A percentile compares a stretch with the other conserved stretches of the same genome.
phyloP scores from a whole-genome alignment of 2,797 vertebrate genomes.

The Eulemur rubriventer region DNA sequence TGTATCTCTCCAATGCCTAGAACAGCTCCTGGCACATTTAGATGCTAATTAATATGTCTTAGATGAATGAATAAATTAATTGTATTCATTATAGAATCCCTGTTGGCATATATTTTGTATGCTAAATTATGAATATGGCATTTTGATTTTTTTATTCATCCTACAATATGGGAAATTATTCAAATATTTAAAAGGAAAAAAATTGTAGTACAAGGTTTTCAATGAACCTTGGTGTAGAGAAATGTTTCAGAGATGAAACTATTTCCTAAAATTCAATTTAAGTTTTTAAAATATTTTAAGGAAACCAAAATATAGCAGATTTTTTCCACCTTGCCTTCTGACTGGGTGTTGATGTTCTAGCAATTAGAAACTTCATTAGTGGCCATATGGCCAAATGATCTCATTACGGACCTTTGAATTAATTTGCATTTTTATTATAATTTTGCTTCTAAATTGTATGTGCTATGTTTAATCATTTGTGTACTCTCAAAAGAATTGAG shows the following conservation, averaged over 20 bases:
- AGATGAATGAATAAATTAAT: constrained; percentile 59
- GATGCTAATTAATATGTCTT: constrained; percentile 56
- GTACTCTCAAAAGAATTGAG: constrained; percentile 15
- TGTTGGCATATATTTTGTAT: constrained; percentile 53
- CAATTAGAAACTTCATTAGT: constrained; percentile 62
- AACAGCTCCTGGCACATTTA: constrained; percentile 26
- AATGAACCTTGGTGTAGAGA: neutral
- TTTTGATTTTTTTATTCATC: constrained; percentile 52
- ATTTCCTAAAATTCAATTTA: constrained; percentile 35
- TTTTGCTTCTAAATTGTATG: constrained; percentile 50
- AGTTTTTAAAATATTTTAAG: constrained; percentile 35
- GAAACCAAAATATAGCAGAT: constrained; percentile 33
- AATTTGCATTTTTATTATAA: constrained; percentile 69
- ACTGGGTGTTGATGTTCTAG: constrained; percentile 16
- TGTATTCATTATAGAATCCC: constrained; percentile 53
- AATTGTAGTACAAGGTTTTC: constrained; percentile 31
- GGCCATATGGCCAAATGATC: constrained; percentile 66
- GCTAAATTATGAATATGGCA: constrained; percentile 59
- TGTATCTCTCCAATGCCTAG: neutral
- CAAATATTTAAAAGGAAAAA: neutral
- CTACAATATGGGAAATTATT: constrained; percentile 26
- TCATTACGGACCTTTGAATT: constrained; percentile 55
- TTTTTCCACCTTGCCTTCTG: constrained; percentile 29
- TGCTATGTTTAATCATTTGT: constrained; percentile 44
- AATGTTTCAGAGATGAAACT: constrained; percentile 13